A percentile compares a stretch with the other conserved stretches of the same genome.
phyloP scores from a whole-genome alignment of 2,888 invertebrate genomes.

The Campoplex nolae region DNA sequence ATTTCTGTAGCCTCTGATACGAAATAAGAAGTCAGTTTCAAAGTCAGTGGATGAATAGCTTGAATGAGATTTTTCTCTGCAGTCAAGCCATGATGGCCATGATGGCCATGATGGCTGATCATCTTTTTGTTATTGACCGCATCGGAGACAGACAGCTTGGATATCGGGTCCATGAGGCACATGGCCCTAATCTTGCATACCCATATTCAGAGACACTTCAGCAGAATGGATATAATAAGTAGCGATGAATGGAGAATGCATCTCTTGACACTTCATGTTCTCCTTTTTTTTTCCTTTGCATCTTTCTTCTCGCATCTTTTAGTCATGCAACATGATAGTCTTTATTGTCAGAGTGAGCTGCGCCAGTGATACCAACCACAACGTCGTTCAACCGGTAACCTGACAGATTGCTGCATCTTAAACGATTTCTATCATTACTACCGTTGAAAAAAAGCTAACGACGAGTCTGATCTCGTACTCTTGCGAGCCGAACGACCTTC shows the following conservation, averaged over 20 bases:
- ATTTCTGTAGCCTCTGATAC: conserved; percentile 28
- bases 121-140: conserved; percentile 68
- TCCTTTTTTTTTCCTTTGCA: conserved; percentile 13
- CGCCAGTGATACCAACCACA: conserved; percentile 43
- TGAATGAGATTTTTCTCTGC: conserved; percentile 55
- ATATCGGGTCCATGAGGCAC: conserved; percentile 33
- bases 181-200: not conserved
- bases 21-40: conserved; percentile 52
- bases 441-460: conserved; percentile 46
- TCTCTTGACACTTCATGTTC: conserved; percentile 63
- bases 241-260: conserved; percentile 69
- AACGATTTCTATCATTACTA: conserved; percentile 65
- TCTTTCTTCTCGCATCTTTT: conserved; percentile 39
- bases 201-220: conserved; percentile 19
- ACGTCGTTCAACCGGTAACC: conserved; percentile 52
- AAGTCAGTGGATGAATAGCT: conserved; percentile 61
- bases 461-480: conserved; percentile 48
- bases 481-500: conserved; percentile 54
- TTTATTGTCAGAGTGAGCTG: conserved; percentile 60
- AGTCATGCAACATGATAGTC: conserved; percentile 53
- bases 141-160: conserved; percentile 60
- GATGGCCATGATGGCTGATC: conserved; percentile 56
- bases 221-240: conserved; percentile 41
- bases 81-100: conserved; percentile 52
- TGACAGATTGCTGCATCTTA: conserved; percentile 68